These are phyloP conservation scores for Spilosoma lubricipeda DNA, from an alignment of 2,888 invertebrate genomes.

Conservation along the genomic window DNA sequence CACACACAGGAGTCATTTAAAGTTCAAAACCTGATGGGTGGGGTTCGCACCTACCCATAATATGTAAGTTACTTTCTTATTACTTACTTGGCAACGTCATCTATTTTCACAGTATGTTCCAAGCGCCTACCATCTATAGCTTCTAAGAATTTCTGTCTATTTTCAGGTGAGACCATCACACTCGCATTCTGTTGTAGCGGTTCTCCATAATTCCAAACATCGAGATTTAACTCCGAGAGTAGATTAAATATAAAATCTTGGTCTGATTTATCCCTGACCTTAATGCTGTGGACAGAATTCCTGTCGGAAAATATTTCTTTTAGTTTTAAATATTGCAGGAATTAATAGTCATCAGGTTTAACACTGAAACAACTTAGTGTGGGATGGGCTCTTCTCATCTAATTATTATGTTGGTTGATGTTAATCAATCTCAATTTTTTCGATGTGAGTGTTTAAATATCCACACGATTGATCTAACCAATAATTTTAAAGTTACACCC, in stretches of 20 bases:
- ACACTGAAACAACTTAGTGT: too few species aligned
- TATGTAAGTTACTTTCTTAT: background rate
- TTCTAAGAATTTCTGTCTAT: slow-evolving; percentile 42
- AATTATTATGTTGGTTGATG: background rate
- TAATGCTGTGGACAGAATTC: slow-evolving; percentile 58
- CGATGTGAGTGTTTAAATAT: background rate
- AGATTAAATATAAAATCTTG: slow-evolving; percentile 44
- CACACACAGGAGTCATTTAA: too few species aligned
- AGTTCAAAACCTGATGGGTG: background rate
- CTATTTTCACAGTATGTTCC: slow-evolving; percentile 54
- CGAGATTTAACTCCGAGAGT: slow-evolving; percentile 51
- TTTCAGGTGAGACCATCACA: slow-evolving; percentile 60
- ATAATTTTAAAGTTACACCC: too few species aligned
- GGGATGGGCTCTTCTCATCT: too few species aligned
- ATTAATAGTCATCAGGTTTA: too few species aligned
- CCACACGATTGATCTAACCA: too few species aligned
- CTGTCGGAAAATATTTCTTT: slow-evolving; percentile 37
- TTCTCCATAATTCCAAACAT: slow-evolving; percentile 62
- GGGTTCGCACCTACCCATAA: background rate
- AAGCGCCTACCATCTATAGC: slow-evolving; percentile 52
- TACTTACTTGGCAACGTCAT: slow-evolving; percentile 63
- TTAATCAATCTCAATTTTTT: too few species aligned
- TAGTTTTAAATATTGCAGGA: background rate
- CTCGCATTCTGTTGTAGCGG: slow-evolving; percentile 53
- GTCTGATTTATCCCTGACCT: slow-evolving; percentile 47